phyloP scores from a whole-genome alignment of 1,140 invertebrate genomes.

The Bombus breviceps region DNA sequence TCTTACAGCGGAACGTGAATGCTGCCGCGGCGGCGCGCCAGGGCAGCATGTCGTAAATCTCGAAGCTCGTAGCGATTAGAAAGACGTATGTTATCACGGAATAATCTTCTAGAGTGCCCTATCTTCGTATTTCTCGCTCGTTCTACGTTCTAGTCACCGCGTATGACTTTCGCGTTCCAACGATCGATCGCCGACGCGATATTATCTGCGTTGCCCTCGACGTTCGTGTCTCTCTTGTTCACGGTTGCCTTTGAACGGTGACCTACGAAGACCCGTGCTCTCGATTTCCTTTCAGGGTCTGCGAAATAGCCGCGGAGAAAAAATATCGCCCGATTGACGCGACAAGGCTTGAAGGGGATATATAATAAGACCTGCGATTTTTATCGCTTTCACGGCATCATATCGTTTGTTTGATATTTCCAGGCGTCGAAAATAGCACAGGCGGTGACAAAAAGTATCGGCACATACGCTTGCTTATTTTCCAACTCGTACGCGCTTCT shows the following conservation, averaged over 20 bases:
- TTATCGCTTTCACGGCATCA: not conserved
- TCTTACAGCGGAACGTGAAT: not conserved
- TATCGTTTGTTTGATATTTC: not conserved
- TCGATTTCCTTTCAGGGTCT: constrained; percentile 23
- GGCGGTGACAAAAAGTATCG: no score
- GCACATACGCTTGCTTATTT: no score
- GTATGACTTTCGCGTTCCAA: constrained; percentile 28
- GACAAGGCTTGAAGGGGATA: not conserved
- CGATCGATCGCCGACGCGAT: constrained; percentile 18
- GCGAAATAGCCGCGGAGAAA: no score
- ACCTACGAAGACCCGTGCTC: constrained; percentile 10
- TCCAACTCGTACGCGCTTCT: no score
- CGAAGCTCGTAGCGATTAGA: constrained; percentile 14
- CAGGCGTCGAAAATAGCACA: not conserved
- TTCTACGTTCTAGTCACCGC: not conserved
- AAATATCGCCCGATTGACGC: not conserved
- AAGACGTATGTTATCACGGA: constrained; percentile 18
- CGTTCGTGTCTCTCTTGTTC: constrained; percentile 13
- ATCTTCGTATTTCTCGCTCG: constrained; percentile 24
- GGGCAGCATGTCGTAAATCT: constrained; percentile 1
- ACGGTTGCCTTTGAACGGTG: constrained; percentile 45
- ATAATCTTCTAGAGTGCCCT: constrained; percentile 35
- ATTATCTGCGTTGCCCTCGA: not conserved
- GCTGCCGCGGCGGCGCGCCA: no score
- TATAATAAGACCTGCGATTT: not conserved